Evolutionary conservation across 2,113 vertebrate species (phyloP).

Genomic region (Dasyprocta punctata): DNA sequence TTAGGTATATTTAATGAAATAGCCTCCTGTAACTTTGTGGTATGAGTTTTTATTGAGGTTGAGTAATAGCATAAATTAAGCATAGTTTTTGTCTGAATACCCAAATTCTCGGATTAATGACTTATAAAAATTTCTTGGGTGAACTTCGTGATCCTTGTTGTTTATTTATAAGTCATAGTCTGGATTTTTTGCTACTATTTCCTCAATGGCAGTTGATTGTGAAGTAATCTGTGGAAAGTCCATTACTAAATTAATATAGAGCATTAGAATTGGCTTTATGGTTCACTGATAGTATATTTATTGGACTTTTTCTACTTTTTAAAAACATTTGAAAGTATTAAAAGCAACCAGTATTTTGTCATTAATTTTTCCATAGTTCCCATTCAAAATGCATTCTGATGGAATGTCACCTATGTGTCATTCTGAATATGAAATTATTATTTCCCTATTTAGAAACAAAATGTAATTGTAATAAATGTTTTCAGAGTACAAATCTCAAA

Average conservation of each 20-base stretch:
- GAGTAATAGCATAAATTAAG: conserved; percentile 60
- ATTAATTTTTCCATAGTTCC: conserved; percentile 16
- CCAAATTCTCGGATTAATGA: conserved; percentile 10
- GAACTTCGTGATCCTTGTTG: conserved; percentile 32
- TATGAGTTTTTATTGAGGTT: conserved; percentile 75
- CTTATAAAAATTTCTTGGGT: conserved; percentile 9
- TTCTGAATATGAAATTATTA: conserved; percentile 30
- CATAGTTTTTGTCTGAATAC: conserved; percentile 48
- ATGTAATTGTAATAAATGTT: conserved; percentile 55
- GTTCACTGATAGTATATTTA: background rate
- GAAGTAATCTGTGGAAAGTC: conserved; percentile 11
- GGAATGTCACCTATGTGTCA: background rate
- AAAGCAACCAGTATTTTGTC: background rate
- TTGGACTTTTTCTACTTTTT: conserved; percentile 12
- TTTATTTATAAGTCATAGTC: conserved; percentile 1
- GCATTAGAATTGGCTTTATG: background rate
- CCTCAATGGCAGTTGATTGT: background rate
- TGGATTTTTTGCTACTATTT: background rate
- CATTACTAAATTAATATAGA: conserved; percentile 4
- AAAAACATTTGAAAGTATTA: background rate
- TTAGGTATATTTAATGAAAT: conserved; percentile 69
- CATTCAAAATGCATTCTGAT: background rate
- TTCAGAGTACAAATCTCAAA: conserved; percentile 36
- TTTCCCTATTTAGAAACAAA: conserved; percentile 40
- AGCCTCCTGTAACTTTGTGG: conserved; percentile 52